Evolutionary conservation across 2,888 invertebrate genomes (phyloP), one percentile per base, ranked within the genome.

Genomic region (Lordiphosa fenestrarum): DNA sequence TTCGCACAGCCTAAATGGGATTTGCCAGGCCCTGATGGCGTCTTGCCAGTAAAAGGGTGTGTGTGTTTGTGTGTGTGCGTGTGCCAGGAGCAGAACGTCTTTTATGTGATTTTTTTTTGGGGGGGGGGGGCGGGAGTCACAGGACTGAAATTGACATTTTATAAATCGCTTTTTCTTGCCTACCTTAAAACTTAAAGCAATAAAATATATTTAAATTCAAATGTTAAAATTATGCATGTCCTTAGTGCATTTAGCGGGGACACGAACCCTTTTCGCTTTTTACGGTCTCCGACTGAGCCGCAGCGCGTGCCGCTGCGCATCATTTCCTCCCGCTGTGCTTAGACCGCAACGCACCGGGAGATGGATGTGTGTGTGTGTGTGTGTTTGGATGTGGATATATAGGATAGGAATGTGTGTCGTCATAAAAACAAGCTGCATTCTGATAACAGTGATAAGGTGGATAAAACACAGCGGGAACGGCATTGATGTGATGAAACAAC

Each of bases 71-170:
- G 21, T 52, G 52, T 30, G 9, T 30, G 30, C 33, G 44, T 37
- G 5, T 44, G 41, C 37, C 48, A 37, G 37, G 38, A 36, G 19
- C 33, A 36, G 36, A 36, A 64, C 66, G 69, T 64, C 52, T 71
- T 71, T 78, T 49, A 62, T 63, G 55, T 55, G 23, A 21, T 36
- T 46, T 15, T 53, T 46, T 53, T 44, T 46, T 19, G 15, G 30
- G 51, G 53, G 59, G 62, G 52, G 64, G 30, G 51, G 53, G 59
- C 60, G 52, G 64, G 80, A 25, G 25, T 25, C 63, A 56, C 57
- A 60, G 63, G 64, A 60, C 70, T 84, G 84, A 72, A 84, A 85
- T 84, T 84, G 84, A 84, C 84, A 84, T 85, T 81, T 84, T 84
- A 85, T 85, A 84, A 84, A 84, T 84, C 83, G 78, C 63, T 69